Base-by-base conservation (phyloP, 2,113 vertebrate genomes). In the Sigmodon hispidus region DNA sequence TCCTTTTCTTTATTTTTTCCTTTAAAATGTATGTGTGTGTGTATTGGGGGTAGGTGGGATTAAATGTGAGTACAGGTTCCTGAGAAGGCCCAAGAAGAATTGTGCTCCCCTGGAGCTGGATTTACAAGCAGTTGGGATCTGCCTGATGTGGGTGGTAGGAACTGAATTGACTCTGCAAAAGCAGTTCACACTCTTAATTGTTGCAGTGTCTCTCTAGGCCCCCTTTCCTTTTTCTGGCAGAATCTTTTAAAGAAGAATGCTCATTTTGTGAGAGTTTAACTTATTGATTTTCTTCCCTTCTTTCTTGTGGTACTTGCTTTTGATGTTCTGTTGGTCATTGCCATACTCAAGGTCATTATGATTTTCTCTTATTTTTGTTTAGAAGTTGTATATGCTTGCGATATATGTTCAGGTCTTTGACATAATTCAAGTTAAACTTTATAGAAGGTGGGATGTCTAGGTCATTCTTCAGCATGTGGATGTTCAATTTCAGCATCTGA, bases 171-270 rank as follows among this genome's bases (percentile, higher is more conserved):
- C 6, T 55, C 34, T 57, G 34, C 77, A 57, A n/a, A 22, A 81
- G 52, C 21, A 81, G 79, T 4, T 43, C n/a, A n/a, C n/a, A n/a
- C n/a, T n/a, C n/a, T n/a, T 45, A 19, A 61, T 4, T 5, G 40
- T 36, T 7, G 22, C 59, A 22, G 6, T 59, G 79, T 31, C 13
- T 43, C 80, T 19, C 80, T 57, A 63, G 40, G 1, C 26, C 57
- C 4, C 40, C 11, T 26, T 61, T 1, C 15, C 16, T 43, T 81
- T 80, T 67, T 65, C 80, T 63, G 59, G 26, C 5, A 89, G 50
- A 12, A 19, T 88, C 9, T 77, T 81, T 87, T 61, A 36, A 94
- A 96, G 21, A 93, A n/a, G 5, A 85, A 91, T n/a, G 8, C 72
- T 93, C 55, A n/a, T 61, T 36, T 50, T 40, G 34, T 84, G 12